Conservation (phyloP, 1,140 invertebrate genomes). For the Prorops nasuta region DNA sequence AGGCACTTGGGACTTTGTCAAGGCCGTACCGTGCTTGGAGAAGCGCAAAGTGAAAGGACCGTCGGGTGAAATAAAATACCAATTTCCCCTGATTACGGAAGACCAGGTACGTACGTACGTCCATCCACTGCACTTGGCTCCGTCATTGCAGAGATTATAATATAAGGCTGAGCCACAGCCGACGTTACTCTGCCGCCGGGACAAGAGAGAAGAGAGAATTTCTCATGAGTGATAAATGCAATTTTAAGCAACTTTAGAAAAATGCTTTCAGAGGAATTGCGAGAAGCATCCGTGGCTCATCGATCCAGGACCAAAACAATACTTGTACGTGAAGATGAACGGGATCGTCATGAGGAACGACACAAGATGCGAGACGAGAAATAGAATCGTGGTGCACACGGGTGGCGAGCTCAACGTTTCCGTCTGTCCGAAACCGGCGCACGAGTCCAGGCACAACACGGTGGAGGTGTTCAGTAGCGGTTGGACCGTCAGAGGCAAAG, state of each 20-base stretch:
- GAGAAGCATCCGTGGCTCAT: constrained; percentile 77
- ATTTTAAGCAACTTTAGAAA: no score
- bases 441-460: constrained; percentile 59
- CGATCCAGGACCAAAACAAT: constrained; percentile 68
- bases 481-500: constrained; percentile 64
- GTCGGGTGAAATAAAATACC: constrained; percentile 72
- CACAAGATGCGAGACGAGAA: constrained; percentile 66
- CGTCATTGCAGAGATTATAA: no score
- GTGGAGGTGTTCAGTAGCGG: constrained; percentile 83
- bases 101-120: constrained; percentile 63
- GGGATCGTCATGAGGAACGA: constrained; percentile 62
- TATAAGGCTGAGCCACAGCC: no score
- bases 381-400: constrained; percentile 72
- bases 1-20: constrained; percentile 78
- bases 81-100: constrained; percentile 58
- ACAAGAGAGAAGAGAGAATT: no score
- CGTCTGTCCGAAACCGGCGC: constrained; percentile 68
- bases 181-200: no score
- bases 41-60: constrained; percentile 69
- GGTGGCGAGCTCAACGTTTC: constrained; percentile 64
- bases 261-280: constrained; percentile 71
- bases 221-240: no score
- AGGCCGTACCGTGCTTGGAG: constrained; percentile 65
- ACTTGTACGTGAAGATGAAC: constrained; percentile 69
- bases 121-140: neutral